phyloP scores from a whole-genome alignment of 2,113 vertebrate species.

The Motacilla tschutschensis region DNA sequence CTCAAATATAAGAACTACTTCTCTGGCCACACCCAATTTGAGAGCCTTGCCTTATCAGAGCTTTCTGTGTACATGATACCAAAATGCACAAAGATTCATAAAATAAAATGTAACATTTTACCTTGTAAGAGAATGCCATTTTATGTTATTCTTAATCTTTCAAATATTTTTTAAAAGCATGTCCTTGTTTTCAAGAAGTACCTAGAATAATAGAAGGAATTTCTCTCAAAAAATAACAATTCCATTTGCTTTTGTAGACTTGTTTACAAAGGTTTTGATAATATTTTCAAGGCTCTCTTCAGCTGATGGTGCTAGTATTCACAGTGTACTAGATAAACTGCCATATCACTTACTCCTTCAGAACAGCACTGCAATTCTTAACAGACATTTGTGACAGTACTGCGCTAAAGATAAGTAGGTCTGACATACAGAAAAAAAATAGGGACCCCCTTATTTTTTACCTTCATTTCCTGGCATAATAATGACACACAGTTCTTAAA shows the following conservation, averaged over 20 bases:
- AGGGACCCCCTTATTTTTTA: background rate
- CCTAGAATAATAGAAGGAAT: background rate
- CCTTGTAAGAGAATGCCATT: background rate
- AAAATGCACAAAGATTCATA: background rate
- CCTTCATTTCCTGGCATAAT: background rate
- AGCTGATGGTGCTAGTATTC: background rate
- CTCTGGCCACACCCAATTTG: background rate
- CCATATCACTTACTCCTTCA: background rate
- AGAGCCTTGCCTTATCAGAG: background rate
- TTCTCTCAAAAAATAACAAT: background rate
- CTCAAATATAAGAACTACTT: background rate
- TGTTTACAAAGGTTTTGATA: background rate
- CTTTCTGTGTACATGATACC: background rate
- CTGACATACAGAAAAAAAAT: background rate
- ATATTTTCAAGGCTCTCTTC: conserved; percentile 11
- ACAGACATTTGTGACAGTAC: background rate
- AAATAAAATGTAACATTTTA: background rate
- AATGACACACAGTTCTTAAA: background rate
- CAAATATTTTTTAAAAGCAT: background rate
- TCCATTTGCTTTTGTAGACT: background rate
- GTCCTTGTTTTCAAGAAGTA: background rate
- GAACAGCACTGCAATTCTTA: background rate
- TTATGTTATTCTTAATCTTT: background rate
- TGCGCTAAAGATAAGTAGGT: background rate
- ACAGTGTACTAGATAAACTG: background rate